Evolutionary conservation across 2,797 vertebrate species (phyloP), one percentile per base, ranked within the genome.

Genomic region (Sebastes trivittatus): DNA sequence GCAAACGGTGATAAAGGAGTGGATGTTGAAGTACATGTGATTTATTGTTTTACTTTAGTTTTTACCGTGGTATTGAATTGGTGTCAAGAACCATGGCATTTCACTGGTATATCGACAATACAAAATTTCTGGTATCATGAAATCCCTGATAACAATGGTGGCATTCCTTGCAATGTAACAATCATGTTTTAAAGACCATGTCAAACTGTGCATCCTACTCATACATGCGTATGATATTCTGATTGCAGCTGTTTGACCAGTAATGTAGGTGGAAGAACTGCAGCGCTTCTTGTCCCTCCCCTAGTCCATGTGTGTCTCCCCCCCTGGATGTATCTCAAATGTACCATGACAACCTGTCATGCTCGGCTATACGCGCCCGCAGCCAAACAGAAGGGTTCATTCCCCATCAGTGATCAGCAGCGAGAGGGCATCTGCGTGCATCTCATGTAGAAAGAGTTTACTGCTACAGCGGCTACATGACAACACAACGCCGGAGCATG

Each of bases 331-430:
- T 91, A 81, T 88, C 91, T 92, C 86, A 93, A 94, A 95, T 92
- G 91, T 87, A 93, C 87, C 92, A 90, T 94, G 91, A 94, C 93
- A 94, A 93, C 92, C 87, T 90, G 89, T 93, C 92, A 93, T 89
- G 82, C 88, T 92, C 65, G 68, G 84, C 85, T 88, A 60, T 90
- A 90, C 75, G 60, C 18, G 84, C 91, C 92, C 68, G 81, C 80
- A 94, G 93, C 91, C 85, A 91, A 90, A 91, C 94, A 94, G 92
- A 95, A 93, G 92, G 93, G 89, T 90, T 93, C 92, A 93, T 94
- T 94, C 91, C 92, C 88, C 93, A 91, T 88, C 89, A 91, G 82
- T 92, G 87, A 89, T 92, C 87, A 81, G 78, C 85, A 68, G 81
- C 7, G 38, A 85, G 84, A 8, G 16, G 87, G 76, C 88, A 88